Evolutionary conservation across 2,797 vertebrate species (phyloP).

Genomic region (Tachyglossus aculeatus): DNA sequence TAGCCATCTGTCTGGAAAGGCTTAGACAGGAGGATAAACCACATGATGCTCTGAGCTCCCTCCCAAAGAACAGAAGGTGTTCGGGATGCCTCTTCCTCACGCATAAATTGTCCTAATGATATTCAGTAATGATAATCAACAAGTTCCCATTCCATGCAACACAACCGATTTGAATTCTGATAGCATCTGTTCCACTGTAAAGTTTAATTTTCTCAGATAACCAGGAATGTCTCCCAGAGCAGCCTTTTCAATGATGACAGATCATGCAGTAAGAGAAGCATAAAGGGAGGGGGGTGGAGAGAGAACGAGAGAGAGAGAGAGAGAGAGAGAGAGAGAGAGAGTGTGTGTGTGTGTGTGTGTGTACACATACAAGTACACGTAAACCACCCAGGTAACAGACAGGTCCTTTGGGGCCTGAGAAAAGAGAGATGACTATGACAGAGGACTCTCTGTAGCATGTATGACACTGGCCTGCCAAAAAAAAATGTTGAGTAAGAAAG

Average conservation of each 20-base stretch:
- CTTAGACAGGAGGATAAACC: background rate
- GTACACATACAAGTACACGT: background rate
- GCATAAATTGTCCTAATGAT: background rate
- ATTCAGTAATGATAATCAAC: background rate
- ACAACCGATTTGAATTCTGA: background rate
- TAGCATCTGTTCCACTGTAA: background rate
- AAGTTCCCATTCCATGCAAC: background rate
- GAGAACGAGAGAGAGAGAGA: no score
- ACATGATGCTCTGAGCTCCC: background rate
- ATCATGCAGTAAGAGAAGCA: no score
- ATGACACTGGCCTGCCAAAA: background rate
- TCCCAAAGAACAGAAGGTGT: background rate
- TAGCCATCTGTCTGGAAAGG: conserved; percentile 3
- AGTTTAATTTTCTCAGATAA: no score
- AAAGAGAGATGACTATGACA: background rate
- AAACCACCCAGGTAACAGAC: background rate
- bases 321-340: no score
- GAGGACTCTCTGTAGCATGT: background rate
- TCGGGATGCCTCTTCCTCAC: background rate
- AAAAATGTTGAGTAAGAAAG: no score
- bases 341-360: background rate
- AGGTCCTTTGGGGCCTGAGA: background rate
- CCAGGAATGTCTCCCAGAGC: conserved; percentile 9
- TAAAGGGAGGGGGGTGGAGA: no score
- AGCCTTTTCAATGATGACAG: conserved; percentile 12